Base-by-base conservation (phyloP, 2,797 vertebrate species). In the Falco naumanni region DNA sequence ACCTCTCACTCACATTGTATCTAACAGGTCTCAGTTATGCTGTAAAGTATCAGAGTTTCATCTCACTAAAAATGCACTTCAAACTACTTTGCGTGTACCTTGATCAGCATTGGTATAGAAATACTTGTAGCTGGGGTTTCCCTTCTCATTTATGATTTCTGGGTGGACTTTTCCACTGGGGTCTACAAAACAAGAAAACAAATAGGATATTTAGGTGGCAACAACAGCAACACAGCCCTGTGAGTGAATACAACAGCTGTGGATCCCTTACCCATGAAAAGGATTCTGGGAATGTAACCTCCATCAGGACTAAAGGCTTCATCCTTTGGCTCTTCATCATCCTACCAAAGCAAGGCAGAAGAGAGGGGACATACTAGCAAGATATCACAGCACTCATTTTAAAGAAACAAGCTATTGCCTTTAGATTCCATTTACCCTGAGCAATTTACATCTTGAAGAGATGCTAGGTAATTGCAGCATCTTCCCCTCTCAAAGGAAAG, bases 61-160 rank as follows among this genome's bases (percentile, higher is more conserved):
- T 31, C 45, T 90, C 47, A 43, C 28, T 54, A 64, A 69, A 95
- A 79, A 43, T 8, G 19, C 22, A 74, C 47, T 65, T 87, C 34
- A 51, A 80, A 37, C 5, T 10, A 64, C 56, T 89, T 69, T 43
- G 85, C 60, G 71, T 84, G 70, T 98, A 99, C 99, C 99, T 97
- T 99, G 99, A 31, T 99, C 99, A 63, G 99, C 99, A 13, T 93
- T 99, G 97, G 98, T 99, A 98, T 99, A 99, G 97, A 99, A 99
- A 97, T 99, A 99, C 90, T 99, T 99, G 98, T 99, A 99, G 98
- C 98, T 99, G 53, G 99, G 99, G 92, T 99, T 99, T 91, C 99
- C 99, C 8, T 98, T 99, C 96, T 98, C 99, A 93, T 99, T 99
- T 87, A 98, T 99, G 95, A 99, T 99, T 97, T 99, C 99, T 90